Evolutionary conservation across 2,113 vertebrate species (phyloP), one percentile per base, ranked within the genome.

Genomic region (Barnardius zonarius): DNA sequence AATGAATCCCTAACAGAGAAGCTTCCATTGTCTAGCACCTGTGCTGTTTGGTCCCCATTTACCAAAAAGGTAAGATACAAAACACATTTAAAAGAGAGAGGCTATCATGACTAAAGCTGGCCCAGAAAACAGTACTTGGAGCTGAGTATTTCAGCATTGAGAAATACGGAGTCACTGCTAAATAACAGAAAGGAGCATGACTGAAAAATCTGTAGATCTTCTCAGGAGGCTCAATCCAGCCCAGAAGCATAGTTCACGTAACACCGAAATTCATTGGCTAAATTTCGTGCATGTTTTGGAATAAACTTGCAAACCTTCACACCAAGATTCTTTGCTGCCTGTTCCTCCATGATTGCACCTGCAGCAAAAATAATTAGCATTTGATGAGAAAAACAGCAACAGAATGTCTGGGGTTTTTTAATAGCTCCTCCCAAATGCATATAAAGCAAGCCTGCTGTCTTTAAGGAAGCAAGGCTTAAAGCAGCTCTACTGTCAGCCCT

Each of bases 201-300:
- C 27, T 82, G 76, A 91, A 43, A 52, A 64, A 55, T 25, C 0
- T 70, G 46, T 28, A 20, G 31, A 61, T 67, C 67, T 46, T 61
- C 55, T 78, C 12, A 33, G 1, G 33, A 54, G 63, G 70, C 90
- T 96, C 72, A 67, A 83, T 98, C 97, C 64, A 99, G 98, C 33
- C 87, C 95, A 15, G 98, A 99, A 41, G 97, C 92, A 49, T 99
- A 99, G 96, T 99, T 99, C 73, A 98, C 96, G 0, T 98, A 99
- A 72, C 99, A 99, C 75, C 98, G 97, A 93, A 99, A 99, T 92
- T 99, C 99, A 30, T 99, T 99, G 72, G 98, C 99, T 94, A 99
- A 86, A 91, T 98, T 98, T n/a, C 98, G 97, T 30, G 98, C 98
- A 95, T 99, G 99, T 92, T 97, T 95, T 18, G 99, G 99, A 88